phyloP scores from a whole-genome alignment of 2,113 vertebrate genomes.

The Choloepus hoffmanni region DNA sequence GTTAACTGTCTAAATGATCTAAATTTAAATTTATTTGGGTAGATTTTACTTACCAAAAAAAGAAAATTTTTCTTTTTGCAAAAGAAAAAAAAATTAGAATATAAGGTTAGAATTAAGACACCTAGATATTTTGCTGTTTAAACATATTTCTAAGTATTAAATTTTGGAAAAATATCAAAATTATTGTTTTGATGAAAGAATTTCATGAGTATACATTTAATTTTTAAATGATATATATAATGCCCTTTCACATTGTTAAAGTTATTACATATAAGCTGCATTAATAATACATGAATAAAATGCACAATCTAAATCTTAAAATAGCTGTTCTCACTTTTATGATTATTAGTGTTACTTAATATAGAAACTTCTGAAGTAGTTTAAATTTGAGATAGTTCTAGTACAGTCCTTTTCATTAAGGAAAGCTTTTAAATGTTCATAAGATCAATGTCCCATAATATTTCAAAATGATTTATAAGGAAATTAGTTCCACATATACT shows the following conservation, averaged over 20 bases:
- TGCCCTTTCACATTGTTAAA: not conserved
- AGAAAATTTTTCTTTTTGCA: not conserved
- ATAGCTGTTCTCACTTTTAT: not conserved
- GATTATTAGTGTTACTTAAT: not conserved
- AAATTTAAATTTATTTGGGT: not conserved
- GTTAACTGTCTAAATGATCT: not conserved
- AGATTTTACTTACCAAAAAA: not conserved
- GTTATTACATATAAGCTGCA: not conserved
- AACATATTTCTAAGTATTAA: not conserved
- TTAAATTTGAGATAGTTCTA: not conserved
- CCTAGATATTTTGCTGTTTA: not conserved
- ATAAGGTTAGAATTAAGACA: not conserved
- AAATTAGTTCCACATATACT: not conserved
- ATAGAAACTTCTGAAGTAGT: not conserved
- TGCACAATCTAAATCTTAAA: not conserved
- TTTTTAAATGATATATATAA: not conserved
- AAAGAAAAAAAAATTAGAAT: not conserved
- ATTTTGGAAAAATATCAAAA: not conserved
- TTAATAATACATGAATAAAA: not conserved
- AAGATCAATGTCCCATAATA: not conserved
- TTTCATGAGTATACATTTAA: not conserved
- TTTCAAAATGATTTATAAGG: not conserved
- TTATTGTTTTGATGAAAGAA: not conserved
- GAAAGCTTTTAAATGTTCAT: not conserved
- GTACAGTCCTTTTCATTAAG: not conserved